Conservation (phyloP, 2,888 invertebrate genomes). For the Troglohyphantes excavatus region DNA sequence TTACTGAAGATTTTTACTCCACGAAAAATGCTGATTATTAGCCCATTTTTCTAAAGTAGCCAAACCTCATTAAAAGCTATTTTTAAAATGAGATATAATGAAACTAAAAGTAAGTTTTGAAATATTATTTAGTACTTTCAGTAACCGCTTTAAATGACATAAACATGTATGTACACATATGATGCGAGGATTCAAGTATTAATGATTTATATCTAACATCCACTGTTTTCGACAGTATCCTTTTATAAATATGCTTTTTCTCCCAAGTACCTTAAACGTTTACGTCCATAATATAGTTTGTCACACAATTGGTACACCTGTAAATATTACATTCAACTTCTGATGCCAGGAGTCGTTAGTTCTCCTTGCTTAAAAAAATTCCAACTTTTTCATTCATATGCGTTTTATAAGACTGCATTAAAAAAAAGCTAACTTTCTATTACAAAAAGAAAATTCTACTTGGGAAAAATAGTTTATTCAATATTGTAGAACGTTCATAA, state of each 20-base stretch:
- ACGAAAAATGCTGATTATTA: too few species aligned
- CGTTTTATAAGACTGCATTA: conserved; percentile 31
- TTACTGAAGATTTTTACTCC: too few species aligned
- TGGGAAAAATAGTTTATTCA: conserved; percentile 9
- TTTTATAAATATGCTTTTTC: conserved; percentile 35
- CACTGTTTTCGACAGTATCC: conserved; percentile 24
- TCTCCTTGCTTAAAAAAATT: conserved; percentile 18
- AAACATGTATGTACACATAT: neutral
- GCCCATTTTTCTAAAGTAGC: too few species aligned
- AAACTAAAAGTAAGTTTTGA: too few species aligned
- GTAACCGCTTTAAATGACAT: too few species aligned
- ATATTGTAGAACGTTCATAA: conserved; percentile 3
- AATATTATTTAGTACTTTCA: too few species aligned
- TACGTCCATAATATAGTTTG: conserved; percentile 11
- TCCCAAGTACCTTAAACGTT: conserved; percentile 10
- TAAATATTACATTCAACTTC: conserved; percentile 37
- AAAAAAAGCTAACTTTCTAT: conserved; percentile 25
- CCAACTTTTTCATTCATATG: conserved; percentile 32
- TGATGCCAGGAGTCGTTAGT: neutral
- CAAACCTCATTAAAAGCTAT: too few species aligned
- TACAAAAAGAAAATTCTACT: neutral
- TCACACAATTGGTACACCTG: conserved; percentile 28
- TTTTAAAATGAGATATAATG: too few species aligned
- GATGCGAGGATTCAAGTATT: neutral
- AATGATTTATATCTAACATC: neutral